Conservation (phyloP, 1,140 invertebrate genomes). For the Subanguina moxae region DNA sequence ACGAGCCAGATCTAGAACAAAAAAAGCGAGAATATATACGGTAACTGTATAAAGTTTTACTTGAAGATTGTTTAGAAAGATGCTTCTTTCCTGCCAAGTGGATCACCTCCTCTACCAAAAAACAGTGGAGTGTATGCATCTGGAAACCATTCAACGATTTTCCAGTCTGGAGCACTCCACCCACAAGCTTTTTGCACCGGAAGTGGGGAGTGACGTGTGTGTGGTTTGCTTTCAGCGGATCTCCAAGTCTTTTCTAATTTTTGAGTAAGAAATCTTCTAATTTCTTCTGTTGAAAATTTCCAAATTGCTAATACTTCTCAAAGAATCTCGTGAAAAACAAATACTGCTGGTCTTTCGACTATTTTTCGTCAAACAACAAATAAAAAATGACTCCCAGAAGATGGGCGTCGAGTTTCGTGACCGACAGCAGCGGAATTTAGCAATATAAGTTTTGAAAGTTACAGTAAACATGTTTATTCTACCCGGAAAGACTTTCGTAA, state of each 20-base stretch:
- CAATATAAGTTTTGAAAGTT: too few species aligned
- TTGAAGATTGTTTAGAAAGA: not conserved
- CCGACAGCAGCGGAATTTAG: too few species aligned
- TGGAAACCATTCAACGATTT: not conserved
- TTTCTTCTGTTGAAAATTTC: too few species aligned
- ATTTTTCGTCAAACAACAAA: too few species aligned
- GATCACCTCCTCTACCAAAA: not conserved
- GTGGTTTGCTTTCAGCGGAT: not conserved
- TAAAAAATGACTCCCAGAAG: too few species aligned
- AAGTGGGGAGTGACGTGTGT: not conserved
- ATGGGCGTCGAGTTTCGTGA: too few species aligned
- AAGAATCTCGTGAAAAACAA: too few species aligned
- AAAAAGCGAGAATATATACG: too few species aligned
- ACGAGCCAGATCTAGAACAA: not conserved
- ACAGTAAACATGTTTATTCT: too few species aligned
- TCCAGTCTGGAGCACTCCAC: not conserved
- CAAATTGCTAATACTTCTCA: too few species aligned
- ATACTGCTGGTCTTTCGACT: too few species aligned
- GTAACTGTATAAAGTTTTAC: not conserved
- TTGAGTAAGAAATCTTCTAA: not conserved
- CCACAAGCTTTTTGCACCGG: not conserved
- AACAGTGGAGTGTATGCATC: not conserved
- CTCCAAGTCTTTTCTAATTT: conserved; percentile 1
- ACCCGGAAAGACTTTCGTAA: too few species aligned
- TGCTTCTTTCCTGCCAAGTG: not conserved